Base-by-base conservation (phyloP, 2,888 invertebrate genomes). In the Leucophora obtusa region DNA sequence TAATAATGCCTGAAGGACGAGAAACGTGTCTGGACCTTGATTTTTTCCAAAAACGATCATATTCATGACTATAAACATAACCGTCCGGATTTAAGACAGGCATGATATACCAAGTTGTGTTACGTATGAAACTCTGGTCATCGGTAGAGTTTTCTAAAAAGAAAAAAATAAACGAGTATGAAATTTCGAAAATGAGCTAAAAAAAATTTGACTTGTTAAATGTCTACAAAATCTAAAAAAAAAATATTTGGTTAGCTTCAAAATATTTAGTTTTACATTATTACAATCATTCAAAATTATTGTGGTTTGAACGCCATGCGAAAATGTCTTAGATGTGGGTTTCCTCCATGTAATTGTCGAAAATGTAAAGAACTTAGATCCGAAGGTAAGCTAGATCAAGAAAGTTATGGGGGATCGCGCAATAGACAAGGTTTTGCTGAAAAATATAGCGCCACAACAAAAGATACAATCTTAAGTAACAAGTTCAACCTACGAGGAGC, bases 51-150 rank as follows among this genome's bases (percentile, higher is more conserved):
- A 96, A 91, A 7, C 96, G 92, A 89, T 95, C 94, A 83, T 92
- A 92, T 4, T 93, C 93, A 87, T 94, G 94, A 72, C 94, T 93
- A 85, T 93, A 95, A 84, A 94, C 95, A 87, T 95, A 96, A 0
- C 95, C 94, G 83, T 96, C 96, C 0, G 95, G 95, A 91, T 96
- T 96, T 60, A 93, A 91, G 11, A 95, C 92, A 0, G 96, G 95
- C 90, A 95, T 91, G 78, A 96, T 93, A 89, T 94, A 94, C 93
- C 95, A 96, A 86, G 89, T 89, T 3, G 87, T 88, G 58, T 90
- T 89, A 2, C 86, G 85, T 56, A 90, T 86, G 50, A 85, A 78
- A 70, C 77, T 74, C 59, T 77, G 77, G 56, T 81, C 84, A 10
- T 86, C 86, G 11, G 78, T 77, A 70, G 83, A 84, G 63, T 85